Conservation (phyloP, 2,113 vertebrate genomes). For the Leptodactylus fuscus region DNA sequence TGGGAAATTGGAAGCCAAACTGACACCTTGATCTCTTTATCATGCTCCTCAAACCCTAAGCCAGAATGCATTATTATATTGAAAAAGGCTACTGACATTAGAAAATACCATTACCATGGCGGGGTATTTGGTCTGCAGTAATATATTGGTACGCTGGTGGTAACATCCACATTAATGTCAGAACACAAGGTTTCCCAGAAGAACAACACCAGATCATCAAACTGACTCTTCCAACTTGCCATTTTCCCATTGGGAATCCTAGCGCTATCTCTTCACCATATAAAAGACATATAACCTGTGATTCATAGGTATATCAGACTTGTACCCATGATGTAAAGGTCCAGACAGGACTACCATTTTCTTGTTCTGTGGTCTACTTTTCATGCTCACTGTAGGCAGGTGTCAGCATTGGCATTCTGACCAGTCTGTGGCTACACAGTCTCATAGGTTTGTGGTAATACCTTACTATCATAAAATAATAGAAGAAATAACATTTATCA, state of each 20-base stretch:
- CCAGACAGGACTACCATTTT: too few relatives aligned
- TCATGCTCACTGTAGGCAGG: not conserved
- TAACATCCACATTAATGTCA: not conserved
- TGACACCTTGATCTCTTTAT: too few relatives aligned
- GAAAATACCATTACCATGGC: not conserved
- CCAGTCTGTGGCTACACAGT: not conserved
- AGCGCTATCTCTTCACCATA: too few relatives aligned
- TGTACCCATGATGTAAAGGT: too few relatives aligned
- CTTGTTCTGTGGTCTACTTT: not conserved
- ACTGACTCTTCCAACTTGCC: not conserved
- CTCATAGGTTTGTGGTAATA: too few relatives aligned
- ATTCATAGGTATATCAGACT: too few relatives aligned
- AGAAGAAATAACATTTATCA: too few relatives aligned
- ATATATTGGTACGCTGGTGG: not conserved
- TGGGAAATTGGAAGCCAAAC: not conserved
- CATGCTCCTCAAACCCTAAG: too few relatives aligned
- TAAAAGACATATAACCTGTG: too few relatives aligned
- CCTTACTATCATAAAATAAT: too few relatives aligned
- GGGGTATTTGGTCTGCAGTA: not conserved
- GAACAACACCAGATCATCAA: not conserved
- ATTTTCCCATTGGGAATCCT: not conserved
- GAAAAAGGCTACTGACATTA: too few relatives aligned
- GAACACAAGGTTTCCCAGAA: not conserved
- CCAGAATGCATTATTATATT: too few relatives aligned
- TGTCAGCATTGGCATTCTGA: not conserved